phyloP scores from a whole-genome alignment of 2,797 vertebrate species.

The Pangasius mekongensis region DNA sequence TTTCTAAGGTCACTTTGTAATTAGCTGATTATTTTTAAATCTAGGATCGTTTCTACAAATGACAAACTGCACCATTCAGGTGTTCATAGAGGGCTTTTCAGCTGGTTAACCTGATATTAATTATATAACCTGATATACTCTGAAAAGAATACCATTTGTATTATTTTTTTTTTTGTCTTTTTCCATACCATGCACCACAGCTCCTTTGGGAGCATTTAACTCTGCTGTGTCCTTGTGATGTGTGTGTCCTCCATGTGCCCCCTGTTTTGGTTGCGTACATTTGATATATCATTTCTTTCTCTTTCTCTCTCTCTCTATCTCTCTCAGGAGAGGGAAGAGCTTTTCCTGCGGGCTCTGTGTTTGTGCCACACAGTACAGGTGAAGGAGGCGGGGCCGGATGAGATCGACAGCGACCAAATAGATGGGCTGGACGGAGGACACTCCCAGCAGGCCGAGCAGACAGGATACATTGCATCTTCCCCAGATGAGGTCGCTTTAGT shows the following conservation, averaged over 20 bases:
- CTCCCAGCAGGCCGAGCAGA: slow-evolving; percentile 59
- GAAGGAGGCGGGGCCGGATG: slow-evolving; percentile 81
- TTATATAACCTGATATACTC: too few relatives aligned
- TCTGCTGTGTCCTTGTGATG: neutral
- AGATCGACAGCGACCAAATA: slow-evolving; percentile 53
- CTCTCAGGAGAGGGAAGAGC: slow-evolving; percentile 86
- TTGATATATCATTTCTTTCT: neutral
- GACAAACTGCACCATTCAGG: neutral
- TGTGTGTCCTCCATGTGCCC: slow-evolving; percentile 41
- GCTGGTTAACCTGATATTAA: neutral
- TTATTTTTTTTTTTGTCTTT: neutral
- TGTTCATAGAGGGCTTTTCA: neutral
- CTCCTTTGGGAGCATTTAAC: neutral
- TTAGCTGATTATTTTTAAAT: neutral
- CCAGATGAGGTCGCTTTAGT: slow-evolving; percentile 95
- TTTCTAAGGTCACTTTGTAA: neutral
- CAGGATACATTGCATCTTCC: slow-evolving; percentile 89
- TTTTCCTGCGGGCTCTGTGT: slow-evolving; percentile 93
- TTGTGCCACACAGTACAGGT: slow-evolving; percentile 97
- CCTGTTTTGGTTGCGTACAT: slow-evolving; percentile 61
- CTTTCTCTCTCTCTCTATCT: neutral
- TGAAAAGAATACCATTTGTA: neutral
- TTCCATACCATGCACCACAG: neutral
- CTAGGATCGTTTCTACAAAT: neutral
- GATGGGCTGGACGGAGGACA: slow-evolving; percentile 59